Percentiles rank a stretch among this genome's conserved stretches.
Conservation (phyloP, 2,113 vertebrate genomes). For the Lamprologus callipterus region DNA sequence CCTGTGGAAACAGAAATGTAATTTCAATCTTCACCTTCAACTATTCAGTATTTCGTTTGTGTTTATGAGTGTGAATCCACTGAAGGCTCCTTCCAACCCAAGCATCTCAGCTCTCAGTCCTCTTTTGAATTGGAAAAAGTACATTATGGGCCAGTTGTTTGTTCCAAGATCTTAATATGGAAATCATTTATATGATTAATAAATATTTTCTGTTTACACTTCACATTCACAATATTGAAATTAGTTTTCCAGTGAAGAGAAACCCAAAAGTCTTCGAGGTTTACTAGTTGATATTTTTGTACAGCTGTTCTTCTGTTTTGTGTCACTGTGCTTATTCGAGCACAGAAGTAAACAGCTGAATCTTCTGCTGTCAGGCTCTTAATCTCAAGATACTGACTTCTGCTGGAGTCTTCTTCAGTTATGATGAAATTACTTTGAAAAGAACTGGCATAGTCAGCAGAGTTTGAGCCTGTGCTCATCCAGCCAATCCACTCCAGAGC, state of each 20-base stretch:
- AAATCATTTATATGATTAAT: neutral
- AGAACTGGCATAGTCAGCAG: neutral
- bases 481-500: constrained; percentile 16
- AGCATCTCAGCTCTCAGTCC: neutral
- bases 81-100: neutral
- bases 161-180: neutral
- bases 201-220: neutral
- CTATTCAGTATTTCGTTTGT: neutral
- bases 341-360: neutral
- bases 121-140: neutral
- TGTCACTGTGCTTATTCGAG: accelerated
- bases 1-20: neutral
- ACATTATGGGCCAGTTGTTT: neutral
- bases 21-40: neutral
- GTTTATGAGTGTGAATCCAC: neutral
- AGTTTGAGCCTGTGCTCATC: neutral
- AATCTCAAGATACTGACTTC: neutral
- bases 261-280: accelerated
- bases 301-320: neutral
- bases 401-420: neutral
- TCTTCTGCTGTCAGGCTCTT: neutral
- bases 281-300: neutral
- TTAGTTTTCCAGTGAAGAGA: neutral
- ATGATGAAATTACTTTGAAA: constrained; percentile 6
- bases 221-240: neutral